phyloP scores from a whole-genome alignment of 2,888 invertebrate species.

The Thecophora atra region DNA sequence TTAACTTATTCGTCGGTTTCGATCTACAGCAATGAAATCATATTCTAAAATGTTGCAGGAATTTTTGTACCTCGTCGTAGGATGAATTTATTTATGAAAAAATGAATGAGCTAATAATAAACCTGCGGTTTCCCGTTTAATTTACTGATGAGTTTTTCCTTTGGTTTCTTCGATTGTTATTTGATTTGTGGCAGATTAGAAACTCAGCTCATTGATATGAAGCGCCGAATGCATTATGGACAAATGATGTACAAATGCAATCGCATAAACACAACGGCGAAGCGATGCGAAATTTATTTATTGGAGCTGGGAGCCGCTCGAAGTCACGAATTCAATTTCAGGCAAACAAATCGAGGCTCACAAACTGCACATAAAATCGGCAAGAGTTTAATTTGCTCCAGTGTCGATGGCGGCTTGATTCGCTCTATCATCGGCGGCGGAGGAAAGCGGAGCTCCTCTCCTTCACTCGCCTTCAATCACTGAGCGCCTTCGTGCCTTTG shows the following conservation, averaged over 20 bases:
- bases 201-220: conserved; percentile 35
- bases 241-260: conserved; percentile 39
- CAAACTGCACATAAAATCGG: not conserved
- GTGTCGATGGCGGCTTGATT: not conserved
- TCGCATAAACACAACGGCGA: conserved; percentile 26
- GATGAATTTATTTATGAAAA: no score
- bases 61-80: not conserved
- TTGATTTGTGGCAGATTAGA: conserved; percentile 32
- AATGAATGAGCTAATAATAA: conserved; percentile 33
- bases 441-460: no score
- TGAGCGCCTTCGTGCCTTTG: no score
- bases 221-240: conserved; percentile 37
- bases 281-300: conserved; percentile 41
- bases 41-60: no score
- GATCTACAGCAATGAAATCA: no score
- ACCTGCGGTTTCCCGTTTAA: conserved; percentile 41
- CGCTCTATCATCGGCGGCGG: not conserved
- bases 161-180: conserved; percentile 3
- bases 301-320: conserved; percentile 41
- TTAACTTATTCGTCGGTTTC: no score
- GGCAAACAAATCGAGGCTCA: not conserved
- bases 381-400: not conserved
- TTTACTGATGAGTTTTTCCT: conserved; percentile 38
- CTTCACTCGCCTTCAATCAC: no score
- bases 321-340: conserved; percentile 43